Evolutionary conservation across 2,888 invertebrate species (phyloP), one percentile per base, ranked within the genome.

Genomic region (Parapristionchus giblindavisi): DNA sequence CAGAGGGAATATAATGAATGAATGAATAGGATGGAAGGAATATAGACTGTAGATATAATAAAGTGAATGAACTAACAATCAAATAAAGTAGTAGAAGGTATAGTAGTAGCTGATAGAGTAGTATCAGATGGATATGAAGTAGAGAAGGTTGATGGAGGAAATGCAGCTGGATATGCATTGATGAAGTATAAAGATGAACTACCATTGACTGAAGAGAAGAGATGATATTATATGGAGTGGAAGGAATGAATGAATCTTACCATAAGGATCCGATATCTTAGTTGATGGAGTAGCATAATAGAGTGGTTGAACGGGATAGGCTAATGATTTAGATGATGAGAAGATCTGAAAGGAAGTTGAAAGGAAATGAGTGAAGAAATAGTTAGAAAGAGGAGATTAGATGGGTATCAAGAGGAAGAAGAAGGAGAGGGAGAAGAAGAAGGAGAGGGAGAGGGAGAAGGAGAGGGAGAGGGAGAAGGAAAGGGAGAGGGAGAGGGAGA

Each of bases 311-410:
- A n/a, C 14, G 24, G 14, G 14, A 24, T n/a, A 27, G 24, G 65
- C n/a, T 43, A 43, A 11, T 11, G 65, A 24, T 27, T 65, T 65
- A 17, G 65, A 65, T 21, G 65, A 27, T 17, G 65, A 38, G 40
- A 65, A 65, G 27, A 65, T 38, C 65, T 65, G 60, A 65, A 24
- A 24, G 40, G 32, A 34, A 36, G 34, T 36, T 24, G 34, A 4
- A 24, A 32, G 27, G 34, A 27, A 61, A 61, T 29, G 34, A 61
- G 61, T 24, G n/a, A 56, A 24, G 24, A 24, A 56, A 24, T 56
- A 27, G 27, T 32, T 61, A 21, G 36, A 36, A 32, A 5, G 34
- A 34, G 32, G 17, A 21, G 21, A 8, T 61, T n/a, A 34, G 8
- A 24, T 61, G 14, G 32, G 24, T 27, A 56, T 27, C 27, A 27